These are phyloP conservation scores for Drosophila fulvimacula DNA, from an alignment of 2,888 invertebrate species.

Conservation along the genomic window DNA sequence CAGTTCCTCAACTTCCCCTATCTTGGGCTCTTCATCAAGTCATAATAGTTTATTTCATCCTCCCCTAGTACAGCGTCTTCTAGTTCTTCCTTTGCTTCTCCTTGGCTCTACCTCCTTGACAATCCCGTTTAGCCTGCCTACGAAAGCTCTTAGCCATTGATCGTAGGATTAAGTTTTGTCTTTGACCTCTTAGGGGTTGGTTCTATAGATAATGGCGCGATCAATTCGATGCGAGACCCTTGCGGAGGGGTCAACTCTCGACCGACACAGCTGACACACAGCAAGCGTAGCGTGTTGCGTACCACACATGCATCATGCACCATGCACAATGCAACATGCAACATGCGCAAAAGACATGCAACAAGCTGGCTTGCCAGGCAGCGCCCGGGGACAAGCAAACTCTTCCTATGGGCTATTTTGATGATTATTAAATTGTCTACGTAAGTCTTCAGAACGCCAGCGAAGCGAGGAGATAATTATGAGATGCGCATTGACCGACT, in stretches of 20 bases:
- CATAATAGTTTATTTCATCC: too few species aligned
- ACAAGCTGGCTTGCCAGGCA: slow-evolving; percentile 41
- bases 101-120: background rate
- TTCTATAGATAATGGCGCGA: background rate
- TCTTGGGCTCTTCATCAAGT: too few species aligned
- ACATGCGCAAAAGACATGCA: slow-evolving; percentile 42
- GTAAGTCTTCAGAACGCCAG: slow-evolving; percentile 69
- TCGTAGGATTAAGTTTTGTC: background rate
- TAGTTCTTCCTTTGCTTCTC: too few species aligned
- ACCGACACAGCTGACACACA: slow-evolving; percentile 52
- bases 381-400: background rate
- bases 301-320: slow-evolving; percentile 7
- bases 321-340: slow-evolving; percentile 12
- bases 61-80: too few species aligned
- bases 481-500: slow-evolving; percentile 71
- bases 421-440: slow-evolving; percentile 78
- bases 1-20: too few species aligned
- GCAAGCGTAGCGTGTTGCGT: slow-evolving; percentile 51
- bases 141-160: background rate
- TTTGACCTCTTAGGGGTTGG: background rate
- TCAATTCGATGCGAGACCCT: background rate
- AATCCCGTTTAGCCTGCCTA: background rate
- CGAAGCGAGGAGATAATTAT: slow-evolving; percentile 79
- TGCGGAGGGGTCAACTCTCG: slow-evolving; percentile 9
- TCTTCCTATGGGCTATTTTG: slow-evolving; percentile 24